Base-by-base conservation (phyloP, 2,797 vertebrate species). In the Propithecus perrieri region DNA sequence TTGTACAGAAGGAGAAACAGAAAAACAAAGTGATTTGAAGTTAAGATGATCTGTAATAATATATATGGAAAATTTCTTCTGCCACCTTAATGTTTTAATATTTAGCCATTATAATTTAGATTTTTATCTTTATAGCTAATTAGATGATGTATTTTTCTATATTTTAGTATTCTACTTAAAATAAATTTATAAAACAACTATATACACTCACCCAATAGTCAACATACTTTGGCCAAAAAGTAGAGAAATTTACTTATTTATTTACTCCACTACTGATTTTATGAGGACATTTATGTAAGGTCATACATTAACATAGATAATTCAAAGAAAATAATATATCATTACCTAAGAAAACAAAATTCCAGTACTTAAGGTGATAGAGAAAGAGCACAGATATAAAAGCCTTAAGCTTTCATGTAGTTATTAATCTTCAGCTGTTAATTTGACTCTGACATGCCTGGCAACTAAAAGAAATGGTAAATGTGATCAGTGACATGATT, bases 91-190 rank as follows among this genome's bases (percentile, higher is more conserved):
- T 13, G 81, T 85, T 92, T 69, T 91, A 93, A 48, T 83, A 74
- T 69, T 92, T 91, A 91, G 1, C 46, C 33, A 86, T 94, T 91
- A 65, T 87, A 93, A 95, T 74, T 93, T 86, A 46, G 26, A 72
- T 41, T 78, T 79, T 76, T 75, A 48, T 57, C 46, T 80, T 35
- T 41, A 75, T 69, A 81, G 30, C 4, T 94, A 96, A 90, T 35
- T 94, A 71, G 4, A 28, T 87, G 13, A 79, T 57, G 53, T 48
- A n/a, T 17, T 35, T 91, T 63, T n/a, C 46, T 46, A 35, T 89
- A 94, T 86, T 92, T 97, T 79, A 93, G 35, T 71, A 80, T 43
- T 18, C 53, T 79, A 41, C 67, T 94, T 75, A 86, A 95, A 95
- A 88, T 26, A 94, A 85, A 35, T 75, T 75, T 76, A 38, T 85